Evolutionary conservation across 2,888 invertebrate species (phyloP).

Genomic region (Beris morrisii): DNA sequence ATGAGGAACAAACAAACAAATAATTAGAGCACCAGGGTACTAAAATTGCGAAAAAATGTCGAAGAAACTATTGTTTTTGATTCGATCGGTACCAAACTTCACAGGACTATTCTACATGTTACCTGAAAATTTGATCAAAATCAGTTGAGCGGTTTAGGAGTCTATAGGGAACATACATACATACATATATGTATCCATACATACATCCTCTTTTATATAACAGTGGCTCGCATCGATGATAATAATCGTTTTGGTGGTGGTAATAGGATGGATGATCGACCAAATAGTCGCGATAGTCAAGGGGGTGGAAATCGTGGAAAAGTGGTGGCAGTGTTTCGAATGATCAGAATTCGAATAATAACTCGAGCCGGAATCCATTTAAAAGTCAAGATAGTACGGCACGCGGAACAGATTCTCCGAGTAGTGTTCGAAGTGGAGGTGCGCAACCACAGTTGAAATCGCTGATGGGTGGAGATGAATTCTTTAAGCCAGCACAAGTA

Average conservation of each 20-base stretch:
- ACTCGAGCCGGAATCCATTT: slow-evolving; percentile 16
- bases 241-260: slow-evolving; percentile 31
- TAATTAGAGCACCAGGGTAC: too few species aligned
- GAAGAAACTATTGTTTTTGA: too few species aligned
- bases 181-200: too few species aligned
- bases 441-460: not conserved
- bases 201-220: too few species aligned
- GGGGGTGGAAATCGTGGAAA: slow-evolving; percentile 33
- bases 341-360: slow-evolving; percentile 22
- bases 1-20: too few species aligned
- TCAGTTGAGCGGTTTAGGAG: too few species aligned
- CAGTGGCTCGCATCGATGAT: slow-evolving; percentile 12
- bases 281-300: slow-evolving; percentile 29
- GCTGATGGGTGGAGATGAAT: slow-evolving; percentile 49
- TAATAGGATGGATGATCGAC: slow-evolving; percentile 39
- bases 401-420: not conserved
- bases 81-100: too few species aligned
- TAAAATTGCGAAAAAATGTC: too few species aligned
- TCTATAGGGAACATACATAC: too few species aligned
- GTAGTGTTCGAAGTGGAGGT: not conserved
- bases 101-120: too few species aligned
- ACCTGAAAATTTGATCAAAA: too few species aligned
- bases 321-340: slow-evolving; percentile 22
- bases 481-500: slow-evolving; percentile 64
- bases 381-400: slow-evolving; percentile 28